These are phyloP conservation scores for Drosophila kanekoi DNA, from an alignment of 2,888 invertebrate genomes.

Conservation along the genomic window DNA sequence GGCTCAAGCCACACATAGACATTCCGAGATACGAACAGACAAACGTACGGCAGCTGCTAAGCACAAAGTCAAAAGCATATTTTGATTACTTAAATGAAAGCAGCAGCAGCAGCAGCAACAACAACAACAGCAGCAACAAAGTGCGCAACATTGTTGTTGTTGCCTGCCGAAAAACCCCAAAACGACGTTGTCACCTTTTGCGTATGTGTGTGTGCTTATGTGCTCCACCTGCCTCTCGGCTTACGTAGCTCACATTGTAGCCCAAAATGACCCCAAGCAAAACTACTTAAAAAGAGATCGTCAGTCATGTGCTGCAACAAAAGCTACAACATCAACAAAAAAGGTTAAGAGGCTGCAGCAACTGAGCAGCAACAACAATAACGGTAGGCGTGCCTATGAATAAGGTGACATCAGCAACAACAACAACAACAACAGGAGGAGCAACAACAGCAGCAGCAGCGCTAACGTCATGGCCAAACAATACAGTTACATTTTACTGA, in stretches of 20 bases:
- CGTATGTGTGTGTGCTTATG: conserved; percentile 4
- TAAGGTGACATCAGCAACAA: conserved; percentile 59
- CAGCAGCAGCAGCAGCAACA: conserved; percentile 39
- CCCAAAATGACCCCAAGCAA: conserved; percentile 70
- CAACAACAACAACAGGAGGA: conserved; percentile 21
- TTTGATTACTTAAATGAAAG: conserved; percentile 80
- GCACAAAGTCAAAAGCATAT: conserved; percentile 79
- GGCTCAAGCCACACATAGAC: conserved; percentile 41
- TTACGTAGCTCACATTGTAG: conserved; percentile 37
- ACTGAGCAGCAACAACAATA: conserved; percentile 27
- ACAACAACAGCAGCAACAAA: conserved; percentile 37
- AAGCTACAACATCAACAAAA: conserved; percentile 18
- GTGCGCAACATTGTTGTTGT: conserved; percentile 40
- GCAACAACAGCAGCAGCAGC: conserved; percentile 31
- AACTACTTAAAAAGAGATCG: conserved; percentile 80
- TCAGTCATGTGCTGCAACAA: conserved; percentile 46
- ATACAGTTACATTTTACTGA: conserved; percentile 81
- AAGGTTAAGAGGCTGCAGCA: conserved; percentile 68
- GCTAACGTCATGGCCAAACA: conserved; percentile 60
- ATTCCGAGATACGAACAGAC: conserved; percentile 23
- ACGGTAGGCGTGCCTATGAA: conserved; percentile 54
- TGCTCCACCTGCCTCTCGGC: conserved; percentile 18
- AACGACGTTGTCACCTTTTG: conserved; percentile 72
- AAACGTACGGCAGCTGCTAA: conserved; percentile 66
- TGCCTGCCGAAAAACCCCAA: conserved; percentile 42